A percentile compares a stretch with the other conserved stretches of the same genome.
Conservation (phyloP, 1,140 invertebrate species). For the Orius laevigatus region DNA sequence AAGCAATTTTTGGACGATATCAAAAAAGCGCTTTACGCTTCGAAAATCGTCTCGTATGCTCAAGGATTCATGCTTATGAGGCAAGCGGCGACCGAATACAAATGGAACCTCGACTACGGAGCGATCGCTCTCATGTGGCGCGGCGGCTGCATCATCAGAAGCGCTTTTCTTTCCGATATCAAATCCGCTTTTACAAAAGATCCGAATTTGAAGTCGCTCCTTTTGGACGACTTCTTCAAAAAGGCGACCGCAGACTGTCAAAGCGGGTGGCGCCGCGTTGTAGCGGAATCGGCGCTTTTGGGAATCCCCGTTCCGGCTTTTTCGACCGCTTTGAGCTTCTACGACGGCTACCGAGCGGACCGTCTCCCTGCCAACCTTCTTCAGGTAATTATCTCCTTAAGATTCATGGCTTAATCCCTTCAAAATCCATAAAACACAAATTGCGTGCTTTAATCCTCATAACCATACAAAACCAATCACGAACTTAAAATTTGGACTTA, state of each 20-base stretch:
- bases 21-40: constrained; percentile 77
- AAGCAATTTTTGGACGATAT: no score
- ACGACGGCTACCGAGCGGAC: constrained; percentile 32
- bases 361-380: constrained; percentile 87
- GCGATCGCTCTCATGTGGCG: constrained; percentile 99
- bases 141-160: constrained; percentile 97
- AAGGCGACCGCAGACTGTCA: constrained; percentile 70
- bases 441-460: no score
- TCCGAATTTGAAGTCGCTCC: constrained; percentile 74
- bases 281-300: constrained; percentile 35
- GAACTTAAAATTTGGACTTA: no score
- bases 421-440: no score
- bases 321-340: constrained; percentile 90
- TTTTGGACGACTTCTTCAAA: constrained; percentile 86
- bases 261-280: constrained; percentile 45
- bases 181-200: constrained; percentile 92
- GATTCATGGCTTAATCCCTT: no score
- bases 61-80: constrained; percentile 98
- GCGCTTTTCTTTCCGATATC: constrained; percentile 68
- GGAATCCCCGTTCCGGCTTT: constrained; percentile 89
- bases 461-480: no score
- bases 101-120: constrained; percentile 95
- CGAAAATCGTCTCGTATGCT: constrained; percentile 97
- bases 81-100: constrained; percentile 81
- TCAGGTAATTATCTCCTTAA: no score